A percentile compares a stretch with the other conserved stretches of the same genome.
These are phyloP conservation scores for Itoplectis maculator DNA, from an alignment of 2,888 invertebrate species.

Conservation along the genomic window DNA sequence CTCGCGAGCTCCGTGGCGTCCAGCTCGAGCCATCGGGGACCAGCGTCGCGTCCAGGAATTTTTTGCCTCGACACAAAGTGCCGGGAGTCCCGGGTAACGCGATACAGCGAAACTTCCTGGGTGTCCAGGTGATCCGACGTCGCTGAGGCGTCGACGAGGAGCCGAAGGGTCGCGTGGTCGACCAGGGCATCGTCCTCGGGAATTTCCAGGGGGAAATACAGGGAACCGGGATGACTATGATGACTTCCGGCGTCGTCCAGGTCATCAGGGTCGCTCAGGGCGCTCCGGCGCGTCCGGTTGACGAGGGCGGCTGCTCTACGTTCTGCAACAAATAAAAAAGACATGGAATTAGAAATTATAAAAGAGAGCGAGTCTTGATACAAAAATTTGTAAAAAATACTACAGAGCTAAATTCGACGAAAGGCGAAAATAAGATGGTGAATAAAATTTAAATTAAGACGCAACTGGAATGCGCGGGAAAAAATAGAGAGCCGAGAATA, in stretches of 20 bases:
- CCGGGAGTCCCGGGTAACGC: conserved; percentile 71
- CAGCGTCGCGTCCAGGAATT: conserved; percentile 76
- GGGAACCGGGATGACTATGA: not conserved
- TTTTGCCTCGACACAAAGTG: conserved; percentile 82
- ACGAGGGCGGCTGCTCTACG: conserved; percentile 28
- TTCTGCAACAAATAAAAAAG: conserved; percentile 51
- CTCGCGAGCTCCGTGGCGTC: conserved; percentile 86
- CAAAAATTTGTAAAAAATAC: not conserved
- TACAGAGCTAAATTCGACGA: conserved; percentile 1
- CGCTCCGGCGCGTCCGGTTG: conserved; percentile 52
- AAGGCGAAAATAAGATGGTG: conserved; percentile 46
- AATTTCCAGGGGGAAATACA: conserved; percentile 76
- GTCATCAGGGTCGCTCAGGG: not conserved
- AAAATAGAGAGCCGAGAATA: conserved; percentile 29
- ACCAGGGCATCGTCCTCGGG: conserved; percentile 74
- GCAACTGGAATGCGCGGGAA: conserved; percentile 4
- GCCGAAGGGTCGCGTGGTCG: conserved; percentile 85
- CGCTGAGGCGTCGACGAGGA: conserved; percentile 79
- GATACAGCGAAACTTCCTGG: conserved; percentile 74
- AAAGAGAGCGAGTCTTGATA: not conserved
- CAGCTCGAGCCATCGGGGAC: conserved; percentile 87
- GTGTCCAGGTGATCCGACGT: conserved; percentile 46
- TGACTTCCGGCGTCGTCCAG: not conserved
- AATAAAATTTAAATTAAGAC: too few species aligned
- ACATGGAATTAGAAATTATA: conserved; percentile 9